Conservation (phyloP, 2,888 invertebrate genomes). For the Adelognathus sp. region DNA sequence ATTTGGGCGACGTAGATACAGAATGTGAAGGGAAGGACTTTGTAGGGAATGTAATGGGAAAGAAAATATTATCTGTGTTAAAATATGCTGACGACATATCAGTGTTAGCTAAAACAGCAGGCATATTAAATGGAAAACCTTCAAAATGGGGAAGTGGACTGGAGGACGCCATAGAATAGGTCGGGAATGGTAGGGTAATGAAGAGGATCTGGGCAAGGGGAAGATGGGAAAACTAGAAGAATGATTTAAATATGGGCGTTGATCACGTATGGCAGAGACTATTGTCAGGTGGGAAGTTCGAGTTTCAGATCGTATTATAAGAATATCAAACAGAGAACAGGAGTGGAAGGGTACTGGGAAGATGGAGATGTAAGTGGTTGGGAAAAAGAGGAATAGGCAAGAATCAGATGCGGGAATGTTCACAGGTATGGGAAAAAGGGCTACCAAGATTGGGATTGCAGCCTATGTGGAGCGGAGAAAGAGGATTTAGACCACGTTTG, state of each 20-base stretch:
- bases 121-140: background rate
- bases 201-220: background rate
- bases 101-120: background rate
- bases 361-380: background rate
- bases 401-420: slow-evolving; percentile 10
- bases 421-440: background rate
- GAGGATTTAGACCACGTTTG: background rate
- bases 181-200: background rate
- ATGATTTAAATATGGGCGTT: background rate
- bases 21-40: background rate
- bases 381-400: slow-evolving; percentile 17
- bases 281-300: slow-evolving; percentile 1
- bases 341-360: slow-evolving; percentile 22
- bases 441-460: background rate
- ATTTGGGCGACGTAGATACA: slow-evolving; percentile 39
- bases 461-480: background rate
- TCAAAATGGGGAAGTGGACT: background rate
- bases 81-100: slow-evolving; percentile 14
- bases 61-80: background rate
- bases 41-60: slow-evolving; percentile 18
- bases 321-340: background rate
- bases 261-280: slow-evolving; percentile 19
- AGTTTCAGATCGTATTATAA: slow-evolving; percentile 2
- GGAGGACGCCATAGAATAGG: background rate
- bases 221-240: background rate